Conservation (phyloP, 2,797 vertebrate genomes). For the Microchirus variegatus region DNA sequence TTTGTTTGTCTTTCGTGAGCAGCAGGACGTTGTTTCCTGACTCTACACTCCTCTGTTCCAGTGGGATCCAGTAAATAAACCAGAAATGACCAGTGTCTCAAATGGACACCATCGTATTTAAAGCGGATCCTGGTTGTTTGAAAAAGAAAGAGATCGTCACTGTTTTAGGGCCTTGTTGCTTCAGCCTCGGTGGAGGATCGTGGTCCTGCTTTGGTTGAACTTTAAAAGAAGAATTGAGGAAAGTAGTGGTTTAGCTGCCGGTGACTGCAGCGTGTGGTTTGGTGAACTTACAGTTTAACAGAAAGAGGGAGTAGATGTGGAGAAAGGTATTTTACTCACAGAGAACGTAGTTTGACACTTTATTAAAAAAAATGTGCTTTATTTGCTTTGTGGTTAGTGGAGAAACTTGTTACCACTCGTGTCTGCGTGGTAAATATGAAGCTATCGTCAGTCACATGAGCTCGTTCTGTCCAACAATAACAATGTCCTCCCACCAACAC, state of each 20-base stretch:
- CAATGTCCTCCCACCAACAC: background rate
- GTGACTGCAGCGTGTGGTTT: no score
- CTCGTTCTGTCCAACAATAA: background rate
- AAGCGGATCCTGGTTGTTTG: background rate
- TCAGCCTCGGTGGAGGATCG: no score
- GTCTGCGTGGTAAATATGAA: background rate
- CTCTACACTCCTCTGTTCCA: background rate
- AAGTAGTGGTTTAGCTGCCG: no score
- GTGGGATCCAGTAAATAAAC: constrained; percentile 15
- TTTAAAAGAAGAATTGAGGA: no score
- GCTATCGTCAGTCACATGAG: background rate
- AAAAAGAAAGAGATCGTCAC: background rate
- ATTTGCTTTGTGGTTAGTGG: background rate
- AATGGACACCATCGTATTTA: background rate
- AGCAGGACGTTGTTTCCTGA: constrained; percentile 2
- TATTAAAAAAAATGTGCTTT: background rate
- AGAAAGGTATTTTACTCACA: background rate
- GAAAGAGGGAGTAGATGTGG: no score
- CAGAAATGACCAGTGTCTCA: constrained; percentile 1
- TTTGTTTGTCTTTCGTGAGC: background rate
- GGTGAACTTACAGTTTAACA: no score
- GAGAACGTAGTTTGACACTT: background rate
- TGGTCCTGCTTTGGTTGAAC: no score
- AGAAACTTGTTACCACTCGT: background rate
- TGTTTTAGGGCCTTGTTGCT: background rate